phyloP scores from a whole-genome alignment of 2,797 vertebrate genomes.

The Urosaurus nigricauda region DNA sequence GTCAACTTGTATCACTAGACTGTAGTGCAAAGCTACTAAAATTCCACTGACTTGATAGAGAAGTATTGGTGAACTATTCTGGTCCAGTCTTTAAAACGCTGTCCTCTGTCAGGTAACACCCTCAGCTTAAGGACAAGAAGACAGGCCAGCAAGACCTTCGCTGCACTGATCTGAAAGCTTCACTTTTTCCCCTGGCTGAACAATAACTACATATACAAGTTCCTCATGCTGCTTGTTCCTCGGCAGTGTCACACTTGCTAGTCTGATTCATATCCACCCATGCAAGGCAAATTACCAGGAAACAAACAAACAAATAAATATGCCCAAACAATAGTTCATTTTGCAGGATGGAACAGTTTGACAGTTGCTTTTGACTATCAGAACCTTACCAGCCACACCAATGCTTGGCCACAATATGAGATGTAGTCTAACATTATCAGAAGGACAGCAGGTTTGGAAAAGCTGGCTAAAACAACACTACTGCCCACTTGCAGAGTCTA shows the following conservation, averaged over 20 bases:
- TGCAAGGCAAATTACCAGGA: neutral
- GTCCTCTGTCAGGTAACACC: neutral
- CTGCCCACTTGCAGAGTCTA: no score
- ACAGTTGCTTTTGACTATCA: neutral
- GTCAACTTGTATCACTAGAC: neutral
- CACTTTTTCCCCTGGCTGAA: neutral
- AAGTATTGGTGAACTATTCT: neutral
- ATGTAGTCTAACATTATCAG: neutral
- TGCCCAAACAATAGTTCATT: no score
- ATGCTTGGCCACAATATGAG: neutral
- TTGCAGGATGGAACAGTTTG: no score
- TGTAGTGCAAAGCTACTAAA: neutral
- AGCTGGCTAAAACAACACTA: neutral
- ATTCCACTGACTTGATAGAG: neutral
- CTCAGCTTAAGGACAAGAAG: neutral
- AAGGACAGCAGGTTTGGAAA: neutral
- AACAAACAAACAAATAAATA: neutral
- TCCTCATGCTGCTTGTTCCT: neutral
- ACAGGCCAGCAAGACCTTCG: neutral
- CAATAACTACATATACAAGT: neutral
- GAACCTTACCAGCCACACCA: neutral
- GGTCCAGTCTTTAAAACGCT: neutral
- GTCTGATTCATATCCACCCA: neutral
- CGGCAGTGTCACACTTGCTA: neutral
- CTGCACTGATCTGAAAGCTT: neutral